Base-by-base conservation (phyloP, 1,140 invertebrate genomes). In the Arion vulgaris region DNA sequence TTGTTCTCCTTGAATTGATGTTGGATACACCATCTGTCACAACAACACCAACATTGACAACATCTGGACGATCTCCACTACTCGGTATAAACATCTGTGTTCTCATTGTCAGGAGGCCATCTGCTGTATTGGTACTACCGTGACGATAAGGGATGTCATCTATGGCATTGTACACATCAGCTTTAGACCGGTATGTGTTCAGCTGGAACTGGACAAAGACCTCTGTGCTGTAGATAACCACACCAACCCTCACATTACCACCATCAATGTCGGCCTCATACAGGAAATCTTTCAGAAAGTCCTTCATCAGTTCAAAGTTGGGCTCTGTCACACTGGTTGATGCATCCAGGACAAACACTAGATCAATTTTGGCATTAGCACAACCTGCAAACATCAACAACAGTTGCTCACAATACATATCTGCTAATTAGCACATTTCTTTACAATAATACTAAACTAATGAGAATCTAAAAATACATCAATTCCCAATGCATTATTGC, bases 261-360 rank as follows among this genome's bases (percentile, higher is more conserved):
- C 45, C 45, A 51, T 75, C 73, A 75, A 75, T 75, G 34, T 75
- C 73, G 32, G 73, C 39, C 1, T 75, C 41, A n/a, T 38, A 26
- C 17, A 75, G 73, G n/a, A 75, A 75, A 34, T 75, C 73, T 51
- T 75, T 75, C 39, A 75, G 28, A 75, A 75, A 75, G 15, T 75
- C 73, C n/a, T 75, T 75, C 73, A 75, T 75, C 73, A 75, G 45
- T 51, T 75, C 49, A 75, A 75, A 75, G 73, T 75, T 75, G 32
- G 73, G 73, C 28, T 45, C 73, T 28, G 73, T 75, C n/a, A 75
- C 73, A 75, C 73, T 75, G 32, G 73, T 75, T 1, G 73, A 75
- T 23, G 73, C 73, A 75, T 75, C 73, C 38, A 75, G 73, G 32
- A 75, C 73, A 75, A 75, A 53, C n/a, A 75, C 73, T 4, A 75